Conservation (phyloP, 2,113 vertebrate species). For the Vombatus ursinus region DNA sequence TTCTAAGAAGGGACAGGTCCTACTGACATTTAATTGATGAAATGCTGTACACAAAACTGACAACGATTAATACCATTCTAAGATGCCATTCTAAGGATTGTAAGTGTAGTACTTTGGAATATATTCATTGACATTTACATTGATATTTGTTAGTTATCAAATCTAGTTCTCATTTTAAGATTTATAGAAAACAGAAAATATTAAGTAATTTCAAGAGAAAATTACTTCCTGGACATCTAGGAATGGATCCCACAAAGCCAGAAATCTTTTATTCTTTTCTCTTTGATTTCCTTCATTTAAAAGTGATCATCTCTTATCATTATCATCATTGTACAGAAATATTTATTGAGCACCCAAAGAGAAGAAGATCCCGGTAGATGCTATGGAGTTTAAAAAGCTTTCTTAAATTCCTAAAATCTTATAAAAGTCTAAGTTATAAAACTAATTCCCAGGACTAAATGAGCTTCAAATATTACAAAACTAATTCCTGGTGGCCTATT, state of each 20-base stretch:
- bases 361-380: background rate
- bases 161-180: slow-evolving; percentile 70
- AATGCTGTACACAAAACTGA: slow-evolving; percentile 71
- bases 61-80: slow-evolving; percentile 67
- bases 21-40: slow-evolving; percentile 77
- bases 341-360: slow-evolving; percentile 43
- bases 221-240: slow-evolving; percentile 62
- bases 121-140: slow-evolving; percentile 74
- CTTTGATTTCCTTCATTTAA: slow-evolving; percentile 57
- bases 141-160: slow-evolving; percentile 76
- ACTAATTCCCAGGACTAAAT: background rate
- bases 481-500: background rate
- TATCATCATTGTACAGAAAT: slow-evolving; percentile 46
- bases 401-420: background rate
- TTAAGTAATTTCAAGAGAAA: slow-evolving; percentile 77
- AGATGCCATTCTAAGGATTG: slow-evolving; percentile 72
- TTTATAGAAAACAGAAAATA: slow-evolving; percentile 67
- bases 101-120: slow-evolving; percentile 71
- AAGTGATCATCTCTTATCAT: slow-evolving; percentile 43
- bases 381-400: background rate
- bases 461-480: background rate
- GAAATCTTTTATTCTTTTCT: slow-evolving; percentile 51
- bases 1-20: slow-evolving; percentile 51
- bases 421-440: background rate
- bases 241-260: slow-evolving; percentile 56